Conservation (phyloP, 2,113 vertebrate genomes). For the Actenoides hombroni region DNA sequence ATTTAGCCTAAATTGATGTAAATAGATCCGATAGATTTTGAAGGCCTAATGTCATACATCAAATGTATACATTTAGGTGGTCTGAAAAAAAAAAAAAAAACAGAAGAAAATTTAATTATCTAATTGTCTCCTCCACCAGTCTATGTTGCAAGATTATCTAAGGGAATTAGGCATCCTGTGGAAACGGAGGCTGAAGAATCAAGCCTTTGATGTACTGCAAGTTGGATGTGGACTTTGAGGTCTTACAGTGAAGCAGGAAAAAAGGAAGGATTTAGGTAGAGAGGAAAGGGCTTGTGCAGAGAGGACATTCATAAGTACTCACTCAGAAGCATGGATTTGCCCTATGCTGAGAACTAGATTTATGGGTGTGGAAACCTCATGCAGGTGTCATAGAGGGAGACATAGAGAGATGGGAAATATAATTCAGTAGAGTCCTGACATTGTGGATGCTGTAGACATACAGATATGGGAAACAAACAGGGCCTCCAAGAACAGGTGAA, state of each 20-base stretch:
- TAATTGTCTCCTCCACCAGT: background rate
- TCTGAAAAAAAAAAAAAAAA: background rate
- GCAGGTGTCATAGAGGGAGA: background rate
- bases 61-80: background rate
- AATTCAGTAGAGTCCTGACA: background rate
- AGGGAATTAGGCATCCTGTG: background rate
- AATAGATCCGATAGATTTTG: background rate
- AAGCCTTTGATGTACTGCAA: background rate
- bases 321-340: background rate
- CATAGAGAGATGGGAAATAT: background rate
- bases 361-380: background rate
- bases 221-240: background rate
- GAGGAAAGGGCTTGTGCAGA: background rate
- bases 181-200: background rate
- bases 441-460: background rate
- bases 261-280: background rate
- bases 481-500: background rate
- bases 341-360: background rate
- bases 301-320: background rate
- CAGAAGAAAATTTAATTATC: background rate
- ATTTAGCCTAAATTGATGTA: background rate
- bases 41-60: background rate
- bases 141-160: background rate
- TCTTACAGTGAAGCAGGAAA: background rate
- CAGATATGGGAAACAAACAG: background rate